These are phyloP conservation scores for Epinotia bilunana DNA, from an alignment of 2,888 invertebrate species.

Conservation along the genomic window DNA sequence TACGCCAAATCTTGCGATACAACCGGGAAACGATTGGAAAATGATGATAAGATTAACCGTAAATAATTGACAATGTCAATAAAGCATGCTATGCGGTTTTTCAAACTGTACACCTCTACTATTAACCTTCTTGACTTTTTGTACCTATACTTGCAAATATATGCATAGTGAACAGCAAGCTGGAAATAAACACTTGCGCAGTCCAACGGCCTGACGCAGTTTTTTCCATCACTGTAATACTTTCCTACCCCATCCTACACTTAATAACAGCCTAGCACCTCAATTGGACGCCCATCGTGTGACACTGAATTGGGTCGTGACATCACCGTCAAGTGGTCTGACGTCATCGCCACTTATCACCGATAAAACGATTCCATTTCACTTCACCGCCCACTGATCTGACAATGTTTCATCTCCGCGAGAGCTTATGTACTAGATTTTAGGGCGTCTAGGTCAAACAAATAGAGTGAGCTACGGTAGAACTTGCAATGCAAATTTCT, in stretches of 20 bases:
- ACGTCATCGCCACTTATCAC: constrained; percentile 46
- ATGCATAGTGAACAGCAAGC: too few relatives aligned
- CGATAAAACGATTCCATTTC: constrained; percentile 48
- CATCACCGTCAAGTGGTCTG: constrained; percentile 46
- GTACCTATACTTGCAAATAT: too few relatives aligned
- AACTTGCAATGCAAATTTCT: too few relatives aligned
- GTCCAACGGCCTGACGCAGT: not conserved
- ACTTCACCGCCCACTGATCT: constrained; percentile 34
- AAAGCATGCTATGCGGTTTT: too few relatives aligned
- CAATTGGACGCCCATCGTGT: constrained; percentile 16
- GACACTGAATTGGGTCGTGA: constrained; percentile 36
- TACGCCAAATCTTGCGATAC: too few relatives aligned
- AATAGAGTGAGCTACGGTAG: too few relatives aligned
- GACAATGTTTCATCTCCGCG: constrained; percentile 1
- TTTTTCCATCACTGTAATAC: not conserved
- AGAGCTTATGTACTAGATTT: constrained; percentile 4
- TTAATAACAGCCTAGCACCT: constrained; percentile 7
- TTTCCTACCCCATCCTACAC: not conserved
- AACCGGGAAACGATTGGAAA: too few relatives aligned
- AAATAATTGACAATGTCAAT: too few relatives aligned
- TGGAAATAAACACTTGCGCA: not conserved
- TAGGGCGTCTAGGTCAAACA: not conserved
- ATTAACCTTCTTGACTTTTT: too few relatives aligned
- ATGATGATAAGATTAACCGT: too few relatives aligned
- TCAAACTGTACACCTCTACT: too few relatives aligned